Percentiles rank a stretch among this genome's conserved stretches.
Conservation (phyloP, 2,113 vertebrate species). For the Vulpes ferrilata region DNA sequence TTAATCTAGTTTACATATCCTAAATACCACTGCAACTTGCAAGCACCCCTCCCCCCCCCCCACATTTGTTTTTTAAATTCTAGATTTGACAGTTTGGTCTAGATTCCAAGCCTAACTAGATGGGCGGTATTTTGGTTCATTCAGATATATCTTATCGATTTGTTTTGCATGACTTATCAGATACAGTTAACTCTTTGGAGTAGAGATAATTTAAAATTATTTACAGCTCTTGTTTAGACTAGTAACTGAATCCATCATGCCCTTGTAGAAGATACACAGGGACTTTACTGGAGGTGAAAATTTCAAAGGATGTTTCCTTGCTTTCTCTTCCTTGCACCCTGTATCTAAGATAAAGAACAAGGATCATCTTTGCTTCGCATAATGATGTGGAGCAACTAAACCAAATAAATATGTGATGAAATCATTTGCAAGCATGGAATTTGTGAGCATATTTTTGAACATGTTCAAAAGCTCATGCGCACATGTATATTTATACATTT, state of each 20-base stretch:
- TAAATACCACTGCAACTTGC: slow-evolving; percentile 54
- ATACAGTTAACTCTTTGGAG: not conserved
- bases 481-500: not conserved
- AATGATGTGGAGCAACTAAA: not conserved
- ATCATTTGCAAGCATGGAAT: not conserved
- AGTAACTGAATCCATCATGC: not conserved
- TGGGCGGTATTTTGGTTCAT: not conserved
- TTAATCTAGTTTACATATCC: slow-evolving; percentile 51
- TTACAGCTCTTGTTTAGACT: not conserved
- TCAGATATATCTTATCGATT: slow-evolving; percentile 14
- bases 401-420: not conserved
- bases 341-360: slow-evolving; percentile 32
- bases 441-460: not conserved
- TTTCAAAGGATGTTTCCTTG: not conserved
- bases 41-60: not conserved
- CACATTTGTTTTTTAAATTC: not conserved
- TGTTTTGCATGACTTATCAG: not conserved
- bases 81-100: slow-evolving; percentile 42
- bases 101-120: not conserved
- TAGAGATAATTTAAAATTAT: slow-evolving; percentile 17
- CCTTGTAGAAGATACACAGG: not conserved
- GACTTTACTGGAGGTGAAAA: not conserved
- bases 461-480: not conserved
- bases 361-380: not conserved
- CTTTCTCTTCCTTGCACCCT: not conserved